Evolutionary conservation across 2,888 invertebrate species (phyloP).

Genomic region (Cataglyphis rosenhaueri): DNA sequence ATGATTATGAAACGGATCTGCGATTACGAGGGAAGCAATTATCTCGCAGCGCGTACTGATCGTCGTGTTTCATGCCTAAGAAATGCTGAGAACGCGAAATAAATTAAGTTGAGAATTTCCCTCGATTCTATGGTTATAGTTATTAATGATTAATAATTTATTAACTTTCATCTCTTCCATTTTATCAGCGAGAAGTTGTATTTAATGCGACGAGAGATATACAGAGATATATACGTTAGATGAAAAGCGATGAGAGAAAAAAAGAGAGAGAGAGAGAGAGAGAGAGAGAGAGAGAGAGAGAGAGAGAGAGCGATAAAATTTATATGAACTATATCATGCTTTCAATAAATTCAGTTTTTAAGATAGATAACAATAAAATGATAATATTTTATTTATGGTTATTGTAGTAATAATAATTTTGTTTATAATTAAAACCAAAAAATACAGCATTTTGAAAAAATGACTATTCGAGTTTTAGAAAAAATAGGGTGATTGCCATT

Average conservation of each 20-base stretch:
- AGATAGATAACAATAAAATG: too few species aligned
- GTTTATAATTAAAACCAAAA: too few species aligned
- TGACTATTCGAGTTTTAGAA: too few species aligned
- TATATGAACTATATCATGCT: too few species aligned
- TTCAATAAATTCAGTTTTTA: too few species aligned
- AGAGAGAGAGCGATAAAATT: not conserved
- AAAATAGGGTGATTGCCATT: too few species aligned
- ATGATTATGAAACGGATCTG: constrained; percentile 61
- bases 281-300: too few species aligned
- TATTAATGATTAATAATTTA: too few species aligned
- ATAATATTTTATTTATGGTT: too few species aligned
- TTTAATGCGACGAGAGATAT: not conserved
- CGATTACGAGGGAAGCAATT: constrained; percentile 52
- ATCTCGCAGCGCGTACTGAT: constrained; percentile 24
- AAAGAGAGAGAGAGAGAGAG: too few species aligned
- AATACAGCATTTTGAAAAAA: too few species aligned
- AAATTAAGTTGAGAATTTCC: constrained; percentile 32
- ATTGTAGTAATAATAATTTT: too few species aligned
- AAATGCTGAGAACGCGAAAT: constrained; percentile 24
- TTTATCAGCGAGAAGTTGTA: not conserved
- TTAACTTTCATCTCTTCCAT: constrained; percentile 16
- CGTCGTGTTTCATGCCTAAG: constrained; percentile 25
- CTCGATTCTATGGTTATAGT: not conserved
- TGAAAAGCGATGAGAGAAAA: not conserved
- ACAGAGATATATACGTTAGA: not conserved